A percentile compares a stretch with the other conserved stretches of the same genome.
Conservation (phyloP, 1,140 invertebrate genomes). For the Leptoteleia sp. region DNA sequence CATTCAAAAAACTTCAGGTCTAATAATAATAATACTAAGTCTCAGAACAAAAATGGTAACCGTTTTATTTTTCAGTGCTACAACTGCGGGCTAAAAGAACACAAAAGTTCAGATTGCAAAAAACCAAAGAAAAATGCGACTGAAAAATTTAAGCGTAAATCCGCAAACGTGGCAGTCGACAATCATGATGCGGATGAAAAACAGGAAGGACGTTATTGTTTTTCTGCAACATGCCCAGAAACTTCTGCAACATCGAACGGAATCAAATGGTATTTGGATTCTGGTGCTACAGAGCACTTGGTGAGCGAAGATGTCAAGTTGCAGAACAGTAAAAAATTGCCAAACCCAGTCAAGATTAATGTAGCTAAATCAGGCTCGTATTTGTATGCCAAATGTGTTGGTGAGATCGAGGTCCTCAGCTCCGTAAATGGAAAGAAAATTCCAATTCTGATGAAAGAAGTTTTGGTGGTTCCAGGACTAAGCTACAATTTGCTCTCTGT, state of each 20-base stretch:
- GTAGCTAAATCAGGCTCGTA: constrained; percentile 22
- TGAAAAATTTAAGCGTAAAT: no score
- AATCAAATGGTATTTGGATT: constrained; percentile 13
- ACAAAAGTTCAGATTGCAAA: no score
- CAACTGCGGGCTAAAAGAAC: no score
- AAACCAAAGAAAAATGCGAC: neutral
- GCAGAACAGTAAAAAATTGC: neutral
- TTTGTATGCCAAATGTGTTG: constrained; percentile 27
- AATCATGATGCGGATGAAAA: no score
- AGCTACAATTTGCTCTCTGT: no score
- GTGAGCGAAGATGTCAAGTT: neutral
- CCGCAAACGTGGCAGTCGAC: no score
- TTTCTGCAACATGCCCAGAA: no score
- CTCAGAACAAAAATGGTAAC: neutral
- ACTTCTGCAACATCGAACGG: no score
- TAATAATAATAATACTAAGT: no score
- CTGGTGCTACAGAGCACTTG: constrained; percentile 28
- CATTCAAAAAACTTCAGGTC: neutral
- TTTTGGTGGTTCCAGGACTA: no score
- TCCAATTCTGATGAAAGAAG: no score
- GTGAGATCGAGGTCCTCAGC: constrained; percentile 41
- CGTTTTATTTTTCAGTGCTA: neutral
- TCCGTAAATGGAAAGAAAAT: constrained; percentile 26
- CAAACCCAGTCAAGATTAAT: constrained; percentile 18
- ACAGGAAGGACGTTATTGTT: no score